Base-by-base conservation (phyloP, 2,113 vertebrate species). In the Perca fluviatilis region DNA sequence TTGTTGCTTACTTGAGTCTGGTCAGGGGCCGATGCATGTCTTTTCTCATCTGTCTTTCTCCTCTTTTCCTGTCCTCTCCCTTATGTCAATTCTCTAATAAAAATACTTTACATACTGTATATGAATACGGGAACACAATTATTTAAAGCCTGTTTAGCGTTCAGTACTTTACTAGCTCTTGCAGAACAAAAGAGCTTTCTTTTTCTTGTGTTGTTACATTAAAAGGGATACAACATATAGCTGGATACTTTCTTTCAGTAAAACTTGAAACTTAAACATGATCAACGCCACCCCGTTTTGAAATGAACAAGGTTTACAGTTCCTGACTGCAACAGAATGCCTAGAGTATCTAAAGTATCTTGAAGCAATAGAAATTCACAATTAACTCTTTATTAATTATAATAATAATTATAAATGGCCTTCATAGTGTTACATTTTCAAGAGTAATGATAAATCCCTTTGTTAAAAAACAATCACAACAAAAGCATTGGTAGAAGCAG, bases 401-500 rank as follows among this genome's bases (percentile, higher is more conserved):
- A 40, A 40, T 9, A 40, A 40, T 40, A 40, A 9, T 40, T 8
- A 3, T 11, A 11, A 43, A 56, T 54, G 27, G 21, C 13, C 30
- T 23, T 40, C 12, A 21, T 19, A 53, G 19, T 70, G 19, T 70
- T 56, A 56, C 1, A 70, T 23, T 23, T 23, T 10, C 4, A 50
- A 33, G 18, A 61, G 25, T 36, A 18, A 46, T 18, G n/a, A 46
- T 16, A 16, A 57, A 46, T 5, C 50, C 27, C 27, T 36, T 69
- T 53, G 27, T 8, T 9, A 40, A 54, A 27, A 54, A 51, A 67
- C 16, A 33, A 18, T 33, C 19, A 56, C 25, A 77, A 57, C 49
- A 54, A 68, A 51, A 72, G 46, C 50, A 56, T 27, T 40, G 40
- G 49, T 64, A 43, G 30, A 27, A 83, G 56, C 57, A 70, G 57